Percentiles rank a stretch among this genome's conserved stretches.
Evolutionary conservation across 2,113 vertebrate genomes (phyloP).

Genomic region (Neopipo cinnamomea): DNA sequence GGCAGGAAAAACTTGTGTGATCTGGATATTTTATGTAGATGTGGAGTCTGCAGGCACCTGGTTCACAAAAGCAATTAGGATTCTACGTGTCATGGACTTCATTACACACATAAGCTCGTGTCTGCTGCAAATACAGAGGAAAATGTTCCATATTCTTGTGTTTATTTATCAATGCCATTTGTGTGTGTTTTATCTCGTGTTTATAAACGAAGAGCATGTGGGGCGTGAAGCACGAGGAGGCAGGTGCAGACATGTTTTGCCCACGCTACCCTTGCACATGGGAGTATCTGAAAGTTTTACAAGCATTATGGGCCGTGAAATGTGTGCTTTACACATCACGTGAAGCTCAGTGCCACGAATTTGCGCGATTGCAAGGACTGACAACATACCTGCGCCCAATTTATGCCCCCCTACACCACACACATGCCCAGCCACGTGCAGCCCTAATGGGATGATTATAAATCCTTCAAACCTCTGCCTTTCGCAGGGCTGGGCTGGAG

Average conservation of each 20-base stretch:
- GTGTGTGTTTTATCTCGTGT: not conserved
- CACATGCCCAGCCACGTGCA: not conserved
- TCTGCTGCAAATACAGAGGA: not conserved
- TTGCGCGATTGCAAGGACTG: not conserved
- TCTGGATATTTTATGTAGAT: not conserved
- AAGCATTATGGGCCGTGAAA: rapidly evolving
- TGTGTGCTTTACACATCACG: too few relatives aligned
- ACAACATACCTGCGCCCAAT: not conserved
- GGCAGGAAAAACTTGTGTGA: not conserved
- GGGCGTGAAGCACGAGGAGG: not conserved
- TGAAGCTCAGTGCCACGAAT: not conserved
- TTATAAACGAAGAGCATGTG: not conserved
- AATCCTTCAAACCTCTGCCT: not conserved
- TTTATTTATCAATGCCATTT: not conserved
- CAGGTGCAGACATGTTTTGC: not conserved
- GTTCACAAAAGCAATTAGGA: slow-evolving; percentile 20
- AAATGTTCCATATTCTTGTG: not conserved
- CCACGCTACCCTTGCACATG: not conserved
- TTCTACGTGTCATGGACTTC: not conserved
- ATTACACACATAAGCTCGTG: not conserved
- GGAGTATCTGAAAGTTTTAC: not conserved
- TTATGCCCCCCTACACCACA: not conserved
- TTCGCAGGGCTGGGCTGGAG: not conserved
- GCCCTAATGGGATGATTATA: not conserved
- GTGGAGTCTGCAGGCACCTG: not conserved